Percentiles rank a stretch among this genome's conserved stretches.
Conservation (phyloP, 2,888 invertebrate genomes). For the Pristionchus maxplancki region DNA sequence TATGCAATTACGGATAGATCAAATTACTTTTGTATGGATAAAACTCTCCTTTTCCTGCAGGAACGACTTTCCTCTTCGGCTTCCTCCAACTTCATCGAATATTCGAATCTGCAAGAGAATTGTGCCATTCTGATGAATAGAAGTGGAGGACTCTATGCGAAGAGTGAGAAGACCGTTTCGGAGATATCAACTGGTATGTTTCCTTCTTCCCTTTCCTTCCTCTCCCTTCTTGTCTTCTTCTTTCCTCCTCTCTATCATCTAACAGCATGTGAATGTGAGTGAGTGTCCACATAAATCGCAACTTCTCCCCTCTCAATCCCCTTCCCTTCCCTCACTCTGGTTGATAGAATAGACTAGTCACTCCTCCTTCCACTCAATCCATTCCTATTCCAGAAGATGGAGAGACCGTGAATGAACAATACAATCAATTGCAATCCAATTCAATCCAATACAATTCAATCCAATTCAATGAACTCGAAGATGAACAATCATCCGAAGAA, state of each 20-base stretch:
- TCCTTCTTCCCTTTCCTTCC: background rate
- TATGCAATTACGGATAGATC: background rate
- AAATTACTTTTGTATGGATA: background rate
- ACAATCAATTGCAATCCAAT: constrained; percentile 41
- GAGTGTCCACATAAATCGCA: background rate
- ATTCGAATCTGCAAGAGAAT: constrained; percentile 66
- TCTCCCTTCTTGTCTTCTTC: background rate
- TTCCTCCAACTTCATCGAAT: constrained; percentile 64
- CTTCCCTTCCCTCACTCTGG: background rate
- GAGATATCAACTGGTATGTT: constrained; percentile 71
- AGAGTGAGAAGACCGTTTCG: constrained; percentile 62
- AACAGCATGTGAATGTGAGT: constrained; percentile 46
- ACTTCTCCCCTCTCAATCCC: constrained; percentile 33
- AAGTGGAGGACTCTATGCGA: constrained; percentile 66
- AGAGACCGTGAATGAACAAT: constrained; percentile 20
- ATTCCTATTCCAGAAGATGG: background rate
- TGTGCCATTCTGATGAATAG: constrained; percentile 75
- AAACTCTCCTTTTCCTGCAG: too few species aligned
- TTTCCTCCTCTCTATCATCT: constrained; percentile 32
- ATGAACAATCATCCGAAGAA: background rate
- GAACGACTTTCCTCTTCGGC: constrained; percentile 55
- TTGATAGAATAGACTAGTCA: background rate
- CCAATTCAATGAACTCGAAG: constrained; percentile 41
- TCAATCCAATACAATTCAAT: constrained; percentile 37
- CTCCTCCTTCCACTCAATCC: constrained; percentile 26